Base-by-base conservation (phyloP, 1,140 invertebrate genomes). In the Drosophila funebris region DNA sequence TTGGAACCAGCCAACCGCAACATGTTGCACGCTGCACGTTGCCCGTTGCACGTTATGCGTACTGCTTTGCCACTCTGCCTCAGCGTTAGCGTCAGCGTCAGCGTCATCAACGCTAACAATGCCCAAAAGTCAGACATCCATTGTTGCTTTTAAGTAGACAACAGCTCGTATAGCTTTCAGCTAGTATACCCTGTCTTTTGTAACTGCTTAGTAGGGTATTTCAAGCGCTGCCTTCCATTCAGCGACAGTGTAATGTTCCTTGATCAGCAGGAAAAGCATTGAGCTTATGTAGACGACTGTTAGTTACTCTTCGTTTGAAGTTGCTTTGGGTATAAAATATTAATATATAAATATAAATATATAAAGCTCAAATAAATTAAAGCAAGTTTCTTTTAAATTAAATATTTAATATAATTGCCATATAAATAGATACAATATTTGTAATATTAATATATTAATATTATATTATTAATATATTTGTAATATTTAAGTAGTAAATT, bases 1-100 rank as follows among this genome's bases (percentile, higher is more conserved):
- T 87, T 82, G 82, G 71, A 78, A 50, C 48, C 82, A 87, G 58
- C 67, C 82, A 80, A 82, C 82, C 82, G 83, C 78, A 87, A 76
- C 82, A 88, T 87, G 82, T 88, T 87, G 83, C 82, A 88, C 76
- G 67, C 16, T 31, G 27, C 46, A 29, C 29, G 46, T 14, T 63
- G 24, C 66, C 37, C 60, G 54, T 20, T 56, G 16, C 52, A 48
- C 58, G 24, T 64, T 73, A 50, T 61, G 69, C 48, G 8, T 20
- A 27, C 20, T 27, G 9, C 7, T 3, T 31, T 31, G 46, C 46
- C 20, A 11, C 18, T 24, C 29, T 36, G 36, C 58, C n/a, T 31
- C n/a, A 9, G 18, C 43, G 11, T 24, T n/a, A 13, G 29, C 48
- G 36, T 27, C 48, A 70, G 29, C 68, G 18, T 33, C 63, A 27